Percentiles rank a stretch among this genome's conserved stretches.
phyloP scores from a whole-genome alignment of 2,113 vertebrate genomes.

The Anolis sagrei region DNA sequence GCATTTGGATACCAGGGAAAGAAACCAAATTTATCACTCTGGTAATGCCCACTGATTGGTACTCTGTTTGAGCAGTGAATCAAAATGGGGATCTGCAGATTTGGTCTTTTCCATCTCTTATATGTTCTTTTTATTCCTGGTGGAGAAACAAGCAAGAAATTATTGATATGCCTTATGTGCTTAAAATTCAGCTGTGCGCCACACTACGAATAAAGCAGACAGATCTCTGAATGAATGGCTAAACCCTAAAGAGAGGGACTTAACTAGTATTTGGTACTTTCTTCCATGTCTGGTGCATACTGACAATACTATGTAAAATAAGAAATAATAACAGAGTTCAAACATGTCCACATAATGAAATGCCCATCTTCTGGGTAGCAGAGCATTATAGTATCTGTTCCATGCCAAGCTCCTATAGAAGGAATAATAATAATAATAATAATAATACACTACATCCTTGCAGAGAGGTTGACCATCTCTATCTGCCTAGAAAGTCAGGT shows the following conservation, averaged over 20 bases:
- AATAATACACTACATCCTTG: too few relatives aligned
- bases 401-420: background rate
- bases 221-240: background rate
- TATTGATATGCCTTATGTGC: background rate
- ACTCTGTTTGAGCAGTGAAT: background rate
- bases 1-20: background rate
- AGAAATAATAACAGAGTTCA: background rate
- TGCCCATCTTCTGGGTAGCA: background rate
- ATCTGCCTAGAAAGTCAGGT: too few relatives aligned
- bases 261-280: too few relatives aligned
- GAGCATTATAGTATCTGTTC: background rate
- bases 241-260: background rate
- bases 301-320: background rate
- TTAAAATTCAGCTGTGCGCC: background rate
- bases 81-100: background rate
- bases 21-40: slow-evolving; percentile 3
- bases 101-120: background rate
- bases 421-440: too few relatives aligned
- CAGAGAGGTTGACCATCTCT: too few relatives aligned
- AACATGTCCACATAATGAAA: background rate
- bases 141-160: background rate
- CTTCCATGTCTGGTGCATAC: too few relatives aligned
- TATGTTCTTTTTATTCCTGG: background rate
- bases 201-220: background rate
- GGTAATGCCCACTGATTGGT: slow-evolving; percentile 1